phyloP scores from a whole-genome alignment of 2,888 invertebrate species.

The Ectemnius continuus region DNA sequence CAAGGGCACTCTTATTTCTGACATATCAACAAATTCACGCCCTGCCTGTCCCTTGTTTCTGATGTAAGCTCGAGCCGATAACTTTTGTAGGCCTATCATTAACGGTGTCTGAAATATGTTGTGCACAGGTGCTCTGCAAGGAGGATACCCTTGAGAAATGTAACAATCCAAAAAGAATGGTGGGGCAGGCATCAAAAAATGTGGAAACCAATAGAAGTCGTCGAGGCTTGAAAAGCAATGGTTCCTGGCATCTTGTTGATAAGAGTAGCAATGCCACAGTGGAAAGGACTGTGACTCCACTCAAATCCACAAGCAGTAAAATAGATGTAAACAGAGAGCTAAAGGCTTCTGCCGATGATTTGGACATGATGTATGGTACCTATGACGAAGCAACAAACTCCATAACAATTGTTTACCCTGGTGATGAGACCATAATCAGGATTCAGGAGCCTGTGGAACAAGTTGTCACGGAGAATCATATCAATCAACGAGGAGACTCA shows the following conservation, averaged over 20 bases:
- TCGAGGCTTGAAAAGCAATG: constrained; percentile 69
- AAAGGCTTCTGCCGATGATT: constrained; percentile 67
- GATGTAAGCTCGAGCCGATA: constrained; percentile 23
- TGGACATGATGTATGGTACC: constrained; percentile 85
- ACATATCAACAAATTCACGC: background rate
- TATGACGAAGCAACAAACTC: constrained; percentile 87
- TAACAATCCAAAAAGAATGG: constrained; percentile 84
- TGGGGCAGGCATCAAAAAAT: constrained; percentile 92
- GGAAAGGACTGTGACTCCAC: constrained; percentile 52
- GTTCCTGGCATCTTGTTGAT: constrained; percentile 38
- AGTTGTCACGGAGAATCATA: constrained; percentile 58
- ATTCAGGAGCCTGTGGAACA: constrained; percentile 72
- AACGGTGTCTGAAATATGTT: constrained; percentile 36
- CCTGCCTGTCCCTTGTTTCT: constrained; percentile 44
- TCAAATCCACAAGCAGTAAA: constrained; percentile 55
- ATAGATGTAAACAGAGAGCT: constrained; percentile 46
- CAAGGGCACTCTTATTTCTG: background rate
- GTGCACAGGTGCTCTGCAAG: constrained; percentile 70
- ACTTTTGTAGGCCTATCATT: constrained; percentile 51
- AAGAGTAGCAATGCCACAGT: constrained; percentile 19
- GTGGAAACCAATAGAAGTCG: constrained; percentile 88
- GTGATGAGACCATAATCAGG: constrained; percentile 79
- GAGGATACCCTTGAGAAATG: constrained; percentile 78
- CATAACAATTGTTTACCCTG: constrained; percentile 85
- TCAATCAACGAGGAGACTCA: constrained; percentile 43